Evolutionary conservation across 2,113 vertebrate genomes (phyloP), one percentile per base, ranked within the genome.

Genomic region (Rhineura floridana): DNA sequence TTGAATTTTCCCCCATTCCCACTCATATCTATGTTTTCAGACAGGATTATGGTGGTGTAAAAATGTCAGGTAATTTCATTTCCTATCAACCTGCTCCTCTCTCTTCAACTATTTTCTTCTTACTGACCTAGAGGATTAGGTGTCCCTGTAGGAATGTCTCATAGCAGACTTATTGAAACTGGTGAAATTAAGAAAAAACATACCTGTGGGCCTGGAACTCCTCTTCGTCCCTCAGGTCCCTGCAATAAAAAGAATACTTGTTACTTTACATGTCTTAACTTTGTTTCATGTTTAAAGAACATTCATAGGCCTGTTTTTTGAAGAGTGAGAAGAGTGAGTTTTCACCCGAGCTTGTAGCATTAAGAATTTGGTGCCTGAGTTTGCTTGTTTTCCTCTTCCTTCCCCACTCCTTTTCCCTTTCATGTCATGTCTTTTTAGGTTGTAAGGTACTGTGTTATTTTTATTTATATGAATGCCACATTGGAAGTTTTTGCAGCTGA

Each of bases 211-310:
- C 92, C 94, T 69, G 10, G 7, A 5, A 12, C 88, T 90, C 94
- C 95, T 36, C 88, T 92, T 88, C 5, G 89, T 69, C 95, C 95
- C 72, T 48, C 90, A 89, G 77, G 6, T 91, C 65, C 92, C 95
- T 95, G 84, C 36, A 63, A 82, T 3, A 80, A 63, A 17, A 30
- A 13, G 44, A 59, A 21, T 76, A 46, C 11, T 46, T 48, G 17
- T 88, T 65, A 89, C 7, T 9, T 72, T 46, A 63, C 3, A 81
- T 8, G 1, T 72, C 1, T 44, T 83, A 52, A 19, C 25, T 52
- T 72, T 4, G 73, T 17, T 25, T 13, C 42, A 55, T 12, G 65
- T 62, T 55, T 67, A 55, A 81, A 81, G 2, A 21, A 63, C 36
- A 25, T 77, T 77, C 69, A 30, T 62, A 82, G 44, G 55, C 55